phyloP scores from a whole-genome alignment of 2,888 invertebrate species.

The Aplocera efformata region DNA sequence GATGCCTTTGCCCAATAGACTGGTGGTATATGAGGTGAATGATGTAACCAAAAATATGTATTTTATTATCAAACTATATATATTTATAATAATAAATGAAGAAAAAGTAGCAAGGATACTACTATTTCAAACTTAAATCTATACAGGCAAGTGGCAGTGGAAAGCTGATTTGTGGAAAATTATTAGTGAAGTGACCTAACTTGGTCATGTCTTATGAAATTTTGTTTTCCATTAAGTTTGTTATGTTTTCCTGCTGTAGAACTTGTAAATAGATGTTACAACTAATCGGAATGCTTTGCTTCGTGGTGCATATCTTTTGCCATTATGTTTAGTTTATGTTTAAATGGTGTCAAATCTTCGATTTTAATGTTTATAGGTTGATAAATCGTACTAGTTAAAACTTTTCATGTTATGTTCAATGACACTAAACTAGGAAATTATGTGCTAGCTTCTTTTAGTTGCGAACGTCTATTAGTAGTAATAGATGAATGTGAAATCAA shows the following conservation, averaged over 20 bases:
- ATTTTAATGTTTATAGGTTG: no score
- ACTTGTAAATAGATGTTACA: slow-evolving; percentile 30
- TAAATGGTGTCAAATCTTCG: no score
- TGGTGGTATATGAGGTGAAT: slow-evolving; percentile 1
- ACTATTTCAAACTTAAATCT: slow-evolving; percentile 9
- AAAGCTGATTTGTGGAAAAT: not conserved
- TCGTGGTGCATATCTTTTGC: slow-evolving; percentile 24
- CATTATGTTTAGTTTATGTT: not conserved
- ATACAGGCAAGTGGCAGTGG: slow-evolving; percentile 5
- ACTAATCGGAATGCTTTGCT: slow-evolving; percentile 39
- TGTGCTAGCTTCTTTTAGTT: no score
- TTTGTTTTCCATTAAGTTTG: not conserved
- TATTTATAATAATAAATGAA: not conserved
- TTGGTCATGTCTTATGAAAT: not conserved
- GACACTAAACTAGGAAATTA: no score
- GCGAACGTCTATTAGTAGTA: no score
- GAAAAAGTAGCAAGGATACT: not conserved
- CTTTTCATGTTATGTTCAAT: no score
- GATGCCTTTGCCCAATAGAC: slow-evolving; percentile 3
- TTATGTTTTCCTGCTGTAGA: slow-evolving; percentile 28
- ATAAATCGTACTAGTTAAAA: no score
- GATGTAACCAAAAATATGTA: not conserved
- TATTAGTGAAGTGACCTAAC: no score
- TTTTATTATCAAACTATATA: not conserved
- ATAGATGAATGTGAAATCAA: no score